Evolutionary conservation across 2,797 vertebrate genomes (phyloP), one percentile per base, ranked within the genome.

Genomic region (Holocentrus rufus): DNA sequence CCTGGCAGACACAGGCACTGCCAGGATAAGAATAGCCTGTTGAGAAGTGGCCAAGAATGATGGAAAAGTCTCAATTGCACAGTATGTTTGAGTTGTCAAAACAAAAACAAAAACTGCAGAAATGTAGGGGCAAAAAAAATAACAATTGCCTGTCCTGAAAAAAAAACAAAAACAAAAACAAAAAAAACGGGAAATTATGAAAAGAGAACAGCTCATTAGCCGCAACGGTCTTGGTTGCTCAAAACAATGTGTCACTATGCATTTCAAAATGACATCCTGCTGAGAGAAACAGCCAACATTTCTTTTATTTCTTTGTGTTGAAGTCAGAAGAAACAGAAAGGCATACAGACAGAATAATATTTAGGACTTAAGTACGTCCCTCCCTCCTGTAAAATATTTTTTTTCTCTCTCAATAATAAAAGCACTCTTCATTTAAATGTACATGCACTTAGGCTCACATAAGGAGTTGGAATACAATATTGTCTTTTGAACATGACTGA

Each of bases 131-230:
- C 70, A 25, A 65, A 59, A 80, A 80, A 62, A 77, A 68, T 46
- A 81, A 60, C 68, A 83, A 85, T 73, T 81, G 70, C 63, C 70
- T 66, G 34, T 72, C 60, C 11, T 63, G 53, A 79, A 82, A 81
- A 34, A 27, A 27, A 27, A 27, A 27, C 2, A 2, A 34, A 42
- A 34, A 34, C 25, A 79, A 82, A 81, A 34, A 27, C 2, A 27
- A 27, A 27, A 27, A 27, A 80, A 63, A 69, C 42, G 22, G 22
- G 79, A 65, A 47, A 72, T 81, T 74, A 76, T 69, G 69, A 79
- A 71, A 76, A 57, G 60, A 76, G 53, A 89, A 61, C 65, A 84
- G 84, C 82, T 93, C 84, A 87, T 91, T 91, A 89, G 81, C 73
- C 30, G 62, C 66, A 71, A 55, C 44, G 27, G 70, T 77, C 85